These are phyloP conservation scores for Melieria crassipennis DNA, from an alignment of 2,888 invertebrate species.

Conservation along the genomic window DNA sequence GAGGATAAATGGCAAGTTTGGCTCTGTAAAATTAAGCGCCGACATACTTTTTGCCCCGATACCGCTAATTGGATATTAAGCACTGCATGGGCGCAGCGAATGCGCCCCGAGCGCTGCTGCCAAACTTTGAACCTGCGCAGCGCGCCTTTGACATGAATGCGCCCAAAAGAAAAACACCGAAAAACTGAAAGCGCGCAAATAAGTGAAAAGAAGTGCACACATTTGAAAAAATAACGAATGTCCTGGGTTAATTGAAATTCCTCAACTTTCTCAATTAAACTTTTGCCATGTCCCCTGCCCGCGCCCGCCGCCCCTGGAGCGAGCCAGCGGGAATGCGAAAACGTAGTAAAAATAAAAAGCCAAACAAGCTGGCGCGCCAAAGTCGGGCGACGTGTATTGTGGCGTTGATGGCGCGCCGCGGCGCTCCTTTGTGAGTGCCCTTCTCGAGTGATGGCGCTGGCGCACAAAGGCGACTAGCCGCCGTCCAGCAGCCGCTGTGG, in stretches of 20 bases:
- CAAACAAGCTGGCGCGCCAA: background rate
- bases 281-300: conserved; percentile 57
- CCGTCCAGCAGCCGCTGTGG: too few relatives aligned
- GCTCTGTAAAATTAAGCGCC: conserved; percentile 15
- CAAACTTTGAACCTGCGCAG: background rate
- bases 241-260: conserved; percentile 65
- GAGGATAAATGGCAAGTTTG: too few relatives aligned
- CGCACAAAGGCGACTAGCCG: too few relatives aligned
- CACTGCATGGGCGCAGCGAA: conserved; percentile 12
- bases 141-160: conserved; percentile 3
- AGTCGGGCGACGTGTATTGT: background rate
- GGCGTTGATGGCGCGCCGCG: background rate
- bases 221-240: conserved; percentile 56
- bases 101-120: background rate
- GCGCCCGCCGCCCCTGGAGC: conserved; percentile 22
- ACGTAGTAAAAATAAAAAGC: background rate
- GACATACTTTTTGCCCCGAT: conserved; percentile 29
- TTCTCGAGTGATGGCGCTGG: too few relatives aligned
- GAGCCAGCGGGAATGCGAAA: background rate
- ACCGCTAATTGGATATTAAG: conserved; percentile 50
- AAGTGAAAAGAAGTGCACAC: background rate
- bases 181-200: background rate
- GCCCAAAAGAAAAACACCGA: background rate
- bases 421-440: background rate
- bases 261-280: conserved; percentile 66